These are phyloP conservation scores for Boulengerochromis microlepis DNA, from an alignment of 2,113 vertebrate species.

Conservation along the genomic window DNA sequence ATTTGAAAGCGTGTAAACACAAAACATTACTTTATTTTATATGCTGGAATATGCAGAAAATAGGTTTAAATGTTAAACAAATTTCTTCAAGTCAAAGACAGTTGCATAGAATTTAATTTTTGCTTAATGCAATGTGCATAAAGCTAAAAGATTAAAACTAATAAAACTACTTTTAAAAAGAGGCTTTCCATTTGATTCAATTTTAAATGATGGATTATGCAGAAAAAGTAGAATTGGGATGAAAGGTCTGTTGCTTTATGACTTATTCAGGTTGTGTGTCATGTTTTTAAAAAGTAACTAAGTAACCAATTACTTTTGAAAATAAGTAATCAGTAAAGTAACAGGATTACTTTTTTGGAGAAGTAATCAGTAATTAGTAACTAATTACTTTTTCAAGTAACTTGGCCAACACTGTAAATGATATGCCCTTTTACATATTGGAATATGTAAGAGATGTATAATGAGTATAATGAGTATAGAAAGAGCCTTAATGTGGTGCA, in stretches of 20 bases:
- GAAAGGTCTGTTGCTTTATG: neutral
- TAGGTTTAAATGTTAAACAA: neutral
- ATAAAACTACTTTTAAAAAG: neutral
- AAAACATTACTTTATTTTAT: neutral
- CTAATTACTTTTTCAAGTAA: neutral
- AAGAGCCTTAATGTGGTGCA: neutral
- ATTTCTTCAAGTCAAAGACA: neutral
- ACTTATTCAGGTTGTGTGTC: neutral
- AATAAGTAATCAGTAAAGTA: neutral
- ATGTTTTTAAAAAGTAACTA: neutral
- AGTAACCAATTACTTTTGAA: neutral
- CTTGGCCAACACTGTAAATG: neutral
- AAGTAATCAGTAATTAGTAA: neutral
- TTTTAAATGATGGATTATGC: neutral
- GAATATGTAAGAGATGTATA: neutral
- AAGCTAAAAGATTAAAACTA: neutral
- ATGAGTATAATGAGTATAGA: neutral
- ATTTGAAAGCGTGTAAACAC: neutral
- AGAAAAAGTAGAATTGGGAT: neutral
- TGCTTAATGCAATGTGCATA: neutral
- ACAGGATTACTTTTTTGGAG: neutral
- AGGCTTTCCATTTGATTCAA: neutral
- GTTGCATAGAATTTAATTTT: neutral
- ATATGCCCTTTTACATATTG: neutral
- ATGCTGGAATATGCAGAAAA: neutral